Percentiles rank a stretch among this genome's conserved stretches.
Evolutionary conservation across 2,113 vertebrate genomes (phyloP).

Genomic region (Xiphophorus hellerii): DNA sequence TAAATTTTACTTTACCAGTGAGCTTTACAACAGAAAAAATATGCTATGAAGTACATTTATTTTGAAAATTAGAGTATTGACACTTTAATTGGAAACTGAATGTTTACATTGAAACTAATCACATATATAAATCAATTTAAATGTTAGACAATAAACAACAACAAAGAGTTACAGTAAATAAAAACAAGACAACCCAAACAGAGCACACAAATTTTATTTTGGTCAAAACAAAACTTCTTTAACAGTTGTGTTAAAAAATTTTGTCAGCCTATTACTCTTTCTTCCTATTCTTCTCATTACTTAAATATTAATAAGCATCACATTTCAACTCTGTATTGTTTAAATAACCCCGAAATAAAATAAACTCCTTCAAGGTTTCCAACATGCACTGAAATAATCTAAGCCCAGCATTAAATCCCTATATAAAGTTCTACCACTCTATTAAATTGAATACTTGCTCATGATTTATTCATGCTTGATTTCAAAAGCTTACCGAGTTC

Average conservation of each 20-base stretch:
- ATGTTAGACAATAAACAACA: too few species aligned
- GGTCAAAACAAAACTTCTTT: too few species aligned
- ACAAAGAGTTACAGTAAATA: too few species aligned
- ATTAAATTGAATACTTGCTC: not conserved
- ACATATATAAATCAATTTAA: too few species aligned
- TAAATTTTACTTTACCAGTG: too few species aligned
- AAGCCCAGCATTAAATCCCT: not conserved
- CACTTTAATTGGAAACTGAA: too few species aligned
- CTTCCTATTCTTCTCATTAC: not conserved
- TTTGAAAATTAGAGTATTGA: too few species aligned
- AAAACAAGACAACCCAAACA: too few species aligned
- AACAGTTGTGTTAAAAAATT: not conserved
- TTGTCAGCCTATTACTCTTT: not conserved
- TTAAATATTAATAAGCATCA: not conserved
- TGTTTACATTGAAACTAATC: too few species aligned
- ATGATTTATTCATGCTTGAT: not conserved
- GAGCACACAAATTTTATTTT: too few species aligned
- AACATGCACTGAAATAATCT: not conserved
- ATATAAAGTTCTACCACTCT: not conserved
- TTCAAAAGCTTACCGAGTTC: not conserved
- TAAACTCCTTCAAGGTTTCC: not conserved
- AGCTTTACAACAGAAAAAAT: too few species aligned
- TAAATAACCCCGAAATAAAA: not conserved
- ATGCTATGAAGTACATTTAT: too few species aligned
- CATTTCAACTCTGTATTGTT: not conserved